phyloP scores from a whole-genome alignment of 2,888 invertebrate species.

The Polyploca ridens region DNA sequence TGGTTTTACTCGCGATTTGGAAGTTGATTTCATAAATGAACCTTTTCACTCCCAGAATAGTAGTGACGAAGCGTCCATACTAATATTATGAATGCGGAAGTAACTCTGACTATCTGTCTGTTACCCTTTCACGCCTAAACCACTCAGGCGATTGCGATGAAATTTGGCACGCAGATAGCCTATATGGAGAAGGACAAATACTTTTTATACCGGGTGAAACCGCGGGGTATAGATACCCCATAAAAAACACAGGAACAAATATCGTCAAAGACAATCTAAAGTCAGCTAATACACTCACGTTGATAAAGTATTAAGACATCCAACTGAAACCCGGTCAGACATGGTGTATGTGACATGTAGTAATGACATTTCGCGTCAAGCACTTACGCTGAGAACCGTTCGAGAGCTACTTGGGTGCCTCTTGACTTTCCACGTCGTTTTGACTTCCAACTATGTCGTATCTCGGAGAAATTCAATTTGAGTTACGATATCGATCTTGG shows the following conservation, averaged over 20 bases:
- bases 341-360: constrained; percentile 38
- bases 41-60: too few relatives aligned
- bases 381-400: constrained; percentile 23
- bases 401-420: constrained; percentile 44
- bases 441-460: constrained; percentile 34
- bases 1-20: too few relatives aligned
- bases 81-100: neutral
- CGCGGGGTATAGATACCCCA: too few relatives aligned
- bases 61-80: too few relatives aligned
- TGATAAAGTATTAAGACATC: constrained; percentile 36
- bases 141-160: too few relatives aligned
- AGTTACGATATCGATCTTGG: neutral
- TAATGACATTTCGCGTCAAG: constrained; percentile 42
- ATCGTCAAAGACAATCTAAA: neutral
- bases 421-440: constrained; percentile 65
- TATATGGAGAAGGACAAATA: too few relatives aligned
- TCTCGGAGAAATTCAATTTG: constrained; percentile 17
- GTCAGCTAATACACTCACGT: constrained; percentile 25
- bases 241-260: neutral
- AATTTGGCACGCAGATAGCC: too few relatives aligned
- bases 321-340: constrained; percentile 27
- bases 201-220: too few relatives aligned
- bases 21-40: too few relatives aligned
- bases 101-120: too few relatives aligned
- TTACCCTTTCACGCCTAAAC: too few relatives aligned